Conservation (phyloP, 2,113 vertebrate species). For the Eleginops maclovinus region DNA sequence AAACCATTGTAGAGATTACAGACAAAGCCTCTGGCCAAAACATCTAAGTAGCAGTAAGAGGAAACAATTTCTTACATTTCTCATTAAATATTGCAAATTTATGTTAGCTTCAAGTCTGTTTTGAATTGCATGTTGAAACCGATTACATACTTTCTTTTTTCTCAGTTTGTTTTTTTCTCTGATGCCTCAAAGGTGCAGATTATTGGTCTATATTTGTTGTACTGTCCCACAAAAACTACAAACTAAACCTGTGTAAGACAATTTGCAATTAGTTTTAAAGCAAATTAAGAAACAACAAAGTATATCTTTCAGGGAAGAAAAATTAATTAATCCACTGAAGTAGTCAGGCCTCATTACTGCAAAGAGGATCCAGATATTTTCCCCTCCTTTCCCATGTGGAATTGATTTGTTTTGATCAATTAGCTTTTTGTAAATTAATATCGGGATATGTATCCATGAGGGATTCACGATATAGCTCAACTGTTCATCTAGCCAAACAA, state of each 20-base stretch:
- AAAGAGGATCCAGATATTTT: conserved; percentile 46
- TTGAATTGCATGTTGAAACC: conserved; percentile 39
- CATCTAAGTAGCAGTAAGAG: conserved; percentile 62
- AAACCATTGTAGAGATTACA: conserved; percentile 72
- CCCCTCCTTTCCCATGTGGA: conserved; percentile 45
- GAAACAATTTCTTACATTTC: conserved; percentile 60
- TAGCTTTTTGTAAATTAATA: conserved; percentile 55
- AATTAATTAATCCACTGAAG: conserved; percentile 57
- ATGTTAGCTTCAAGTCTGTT: conserved; percentile 45
- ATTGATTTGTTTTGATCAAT: conserved; percentile 66
- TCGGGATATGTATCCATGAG: conserved; percentile 58
- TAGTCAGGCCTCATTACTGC: conserved; percentile 50
- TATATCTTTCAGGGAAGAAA: conserved; percentile 41
- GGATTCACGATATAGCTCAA: conserved; percentile 14
- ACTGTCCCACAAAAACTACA: conserved; percentile 20
- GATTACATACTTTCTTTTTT: neutral
- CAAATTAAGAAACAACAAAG: conserved; percentile 28
- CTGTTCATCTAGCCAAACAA: conserved; percentile 6
- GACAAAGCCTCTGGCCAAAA: conserved; percentile 72
- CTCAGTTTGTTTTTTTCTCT: no score
- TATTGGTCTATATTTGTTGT: conserved; percentile 8
- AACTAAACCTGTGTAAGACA: conserved; percentile 14
- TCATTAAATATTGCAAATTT: conserved; percentile 66
- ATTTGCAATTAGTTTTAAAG: conserved; percentile 41
- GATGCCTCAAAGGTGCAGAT: conserved; percentile 37